Conservation (phyloP, 1,140 invertebrate genomes). For the Grapholita molesta region DNA sequence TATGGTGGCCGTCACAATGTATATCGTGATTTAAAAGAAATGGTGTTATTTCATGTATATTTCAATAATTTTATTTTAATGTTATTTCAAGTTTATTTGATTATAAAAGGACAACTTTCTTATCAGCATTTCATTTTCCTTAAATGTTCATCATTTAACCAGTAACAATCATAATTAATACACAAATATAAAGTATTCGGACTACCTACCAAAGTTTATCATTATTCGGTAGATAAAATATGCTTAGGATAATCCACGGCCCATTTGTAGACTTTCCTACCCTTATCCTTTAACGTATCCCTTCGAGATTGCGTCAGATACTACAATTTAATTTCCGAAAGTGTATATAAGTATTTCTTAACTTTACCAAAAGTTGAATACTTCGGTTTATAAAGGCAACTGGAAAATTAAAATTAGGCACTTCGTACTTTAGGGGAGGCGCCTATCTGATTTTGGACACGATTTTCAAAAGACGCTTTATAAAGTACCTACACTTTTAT, state of each 20-base stretch:
- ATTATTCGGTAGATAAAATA: not conserved
- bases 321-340: constrained; percentile 11
- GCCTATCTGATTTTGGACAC: constrained; percentile 5
- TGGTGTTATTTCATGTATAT: too few relatives aligned
- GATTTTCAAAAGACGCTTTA: not conserved
- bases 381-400: not conserved
- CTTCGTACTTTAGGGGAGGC: not conserved
- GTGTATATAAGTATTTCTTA: not conserved
- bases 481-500: not conserved
- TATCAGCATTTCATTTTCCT: too few relatives aligned
- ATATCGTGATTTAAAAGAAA: too few relatives aligned
- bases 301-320: constrained; percentile 8
- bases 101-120: too few relatives aligned
- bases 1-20: too few relatives aligned
- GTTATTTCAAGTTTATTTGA: too few relatives aligned
- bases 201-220: not conserved
- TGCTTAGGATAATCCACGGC: not conserved
- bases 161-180: not conserved
- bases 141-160: not conserved
- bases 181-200: not conserved
- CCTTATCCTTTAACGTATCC: not conserved
- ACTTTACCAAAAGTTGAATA: not conserved
- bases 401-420: constrained; percentile 4
- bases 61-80: too few relatives aligned
- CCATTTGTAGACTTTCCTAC: constrained; percentile 4